These are phyloP conservation scores for Ianthella basta DNA, from an alignment of 37 sponge, comb jelly and placozoan genomes.

Conservation along the genomic window DNA sequence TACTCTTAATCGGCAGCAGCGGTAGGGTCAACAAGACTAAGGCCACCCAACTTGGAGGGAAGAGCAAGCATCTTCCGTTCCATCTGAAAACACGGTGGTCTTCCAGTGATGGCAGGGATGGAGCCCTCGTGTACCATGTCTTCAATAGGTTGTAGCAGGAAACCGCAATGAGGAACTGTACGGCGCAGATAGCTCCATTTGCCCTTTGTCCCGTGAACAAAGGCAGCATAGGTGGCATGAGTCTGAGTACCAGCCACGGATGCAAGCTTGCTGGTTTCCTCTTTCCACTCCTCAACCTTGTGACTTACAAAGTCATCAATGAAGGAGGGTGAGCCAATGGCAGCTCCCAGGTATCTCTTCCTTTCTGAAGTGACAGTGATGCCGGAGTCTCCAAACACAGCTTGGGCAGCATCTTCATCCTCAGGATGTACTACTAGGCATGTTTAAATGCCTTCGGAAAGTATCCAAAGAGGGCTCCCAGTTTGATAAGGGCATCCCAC, in stretches of 20 bases:
- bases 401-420: neutral
- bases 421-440: neutral
- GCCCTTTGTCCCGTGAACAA: neutral
- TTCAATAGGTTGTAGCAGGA: neutral
- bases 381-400: neutral
- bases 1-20: neutral
- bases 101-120: neutral
- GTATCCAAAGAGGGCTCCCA: conserved; percentile 2
- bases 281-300: neutral
- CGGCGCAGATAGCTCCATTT: conserved; percentile 20
- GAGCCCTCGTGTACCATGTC: neutral
- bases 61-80: too few relatives aligned
- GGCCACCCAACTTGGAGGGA: too few relatives aligned
- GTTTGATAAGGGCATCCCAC: neutral
- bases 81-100: neutral
- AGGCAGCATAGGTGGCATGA: conserved; percentile 28
- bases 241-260: neutral
- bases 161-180: neutral
- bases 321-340: conserved; percentile 9
- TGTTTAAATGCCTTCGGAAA: conserved; percentile 21
- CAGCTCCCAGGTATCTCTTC: conserved; percentile 13
- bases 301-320: neutral
- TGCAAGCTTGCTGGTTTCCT: neutral
- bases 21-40: neutral
- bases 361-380: conserved; percentile 15